These are phyloP conservation scores for Gryllus bimaculatus DNA, from an alignment of 1,140 invertebrate species.

Conservation along the genomic window DNA sequence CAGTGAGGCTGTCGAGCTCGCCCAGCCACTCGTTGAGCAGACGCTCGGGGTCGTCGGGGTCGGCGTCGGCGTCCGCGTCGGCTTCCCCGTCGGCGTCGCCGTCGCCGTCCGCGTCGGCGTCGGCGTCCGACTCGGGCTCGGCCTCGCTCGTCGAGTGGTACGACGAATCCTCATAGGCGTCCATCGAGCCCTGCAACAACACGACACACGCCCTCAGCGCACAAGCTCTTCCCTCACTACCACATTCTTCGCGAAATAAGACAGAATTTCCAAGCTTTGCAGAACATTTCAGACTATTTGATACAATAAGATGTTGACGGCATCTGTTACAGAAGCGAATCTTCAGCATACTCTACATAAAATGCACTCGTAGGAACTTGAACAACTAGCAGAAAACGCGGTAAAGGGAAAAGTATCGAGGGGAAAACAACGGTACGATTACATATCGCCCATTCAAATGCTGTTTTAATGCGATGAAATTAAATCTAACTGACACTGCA, in stretches of 20 bases:
- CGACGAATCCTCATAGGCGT: slow-evolving; percentile 9
- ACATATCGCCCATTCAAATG: no score
- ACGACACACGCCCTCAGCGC: not conserved
- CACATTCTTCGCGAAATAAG: not conserved
- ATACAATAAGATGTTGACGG: no score
- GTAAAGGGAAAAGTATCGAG: no score
- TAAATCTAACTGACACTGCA: no score
- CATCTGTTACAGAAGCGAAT: no score
- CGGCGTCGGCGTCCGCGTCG: slow-evolving; percentile 21
- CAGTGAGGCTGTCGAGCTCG: slow-evolving; percentile 51
- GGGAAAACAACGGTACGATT: no score
- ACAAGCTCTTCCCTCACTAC: not conserved
- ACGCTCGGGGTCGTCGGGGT: slow-evolving; percentile 44
- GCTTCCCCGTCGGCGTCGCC: slow-evolving; percentile 13
- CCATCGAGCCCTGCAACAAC: not conserved
- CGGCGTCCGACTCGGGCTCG: no score
- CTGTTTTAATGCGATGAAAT: no score
- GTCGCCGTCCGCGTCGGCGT: slow-evolving; percentile 8
- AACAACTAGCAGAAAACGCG: no score
- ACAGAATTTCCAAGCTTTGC: not conserved
- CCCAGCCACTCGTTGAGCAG: slow-evolving; percentile 55
- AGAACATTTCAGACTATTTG: not conserved
- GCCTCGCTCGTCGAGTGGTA: not conserved
- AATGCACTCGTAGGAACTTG: no score
- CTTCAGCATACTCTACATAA: no score